Base-by-base conservation (phyloP, 2,888 invertebrate species). In the Amorpha juglandis region DNA sequence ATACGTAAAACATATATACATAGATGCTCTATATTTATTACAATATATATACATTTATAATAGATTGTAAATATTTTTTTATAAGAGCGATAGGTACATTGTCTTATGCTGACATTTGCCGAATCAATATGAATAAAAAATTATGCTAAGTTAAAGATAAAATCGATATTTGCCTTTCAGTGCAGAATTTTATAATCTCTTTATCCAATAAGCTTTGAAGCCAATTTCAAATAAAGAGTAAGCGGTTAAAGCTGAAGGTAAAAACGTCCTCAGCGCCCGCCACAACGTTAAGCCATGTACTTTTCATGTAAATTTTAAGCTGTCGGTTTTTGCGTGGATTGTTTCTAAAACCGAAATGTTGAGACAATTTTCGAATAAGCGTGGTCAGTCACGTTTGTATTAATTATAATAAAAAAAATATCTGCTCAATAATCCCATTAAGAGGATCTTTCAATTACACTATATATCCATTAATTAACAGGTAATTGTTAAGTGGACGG, bases 261-360 rank as follows among this genome's bases (percentile, higher is more conserved):
- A 83, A 85, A 86, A 84, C 83, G 78, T 81, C 76, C 76, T 73
- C 77, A 69, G 66, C 72, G 72, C 70, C 73, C 71, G 72, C 74
- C 76, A 76, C 70, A 74, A 67, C 76, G 77, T 75, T 83, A 81
- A 86, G 79, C 84, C 84, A 80, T 80, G 81, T 84, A 83, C 82
- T 85, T 85, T 83, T 86, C 80, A 85, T 87, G 85, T 86, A 82
- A 84, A 87, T 86, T 86, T 86, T 80, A 86, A 85, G 85, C 82
- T 81, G 80, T 79, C 79, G 76, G 77, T 80, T 84, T 85, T 86
- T 83, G 76, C 79, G 70, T 79, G 82, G 79, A 83, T 84, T 82
- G 81, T 73, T 72, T 70, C 76, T 74, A 81, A 82, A 84, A 80
- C 75, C 73, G 77, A 80, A 81, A 82, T 79, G 78, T 76, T 74